Evolutionary conservation across 2,888 invertebrate species (phyloP).

Genomic region (Apodemia hepburni): DNA sequence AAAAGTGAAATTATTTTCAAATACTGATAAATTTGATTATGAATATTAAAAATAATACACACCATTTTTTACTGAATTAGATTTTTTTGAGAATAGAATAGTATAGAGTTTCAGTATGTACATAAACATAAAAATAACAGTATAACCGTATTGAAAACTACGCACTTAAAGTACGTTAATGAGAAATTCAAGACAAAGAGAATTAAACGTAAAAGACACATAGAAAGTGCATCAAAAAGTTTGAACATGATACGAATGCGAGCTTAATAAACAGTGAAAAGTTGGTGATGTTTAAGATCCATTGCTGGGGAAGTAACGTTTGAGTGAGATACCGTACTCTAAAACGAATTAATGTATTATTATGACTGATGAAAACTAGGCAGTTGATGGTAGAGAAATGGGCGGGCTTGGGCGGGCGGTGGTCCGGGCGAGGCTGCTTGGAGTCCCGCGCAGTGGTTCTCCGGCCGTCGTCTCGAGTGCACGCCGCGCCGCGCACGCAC

Average conservation of each 20-base stretch:
- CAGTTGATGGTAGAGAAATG: conserved; percentile 21
- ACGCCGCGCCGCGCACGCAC: conserved; percentile 66
- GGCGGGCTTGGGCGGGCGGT: conserved; percentile 51
- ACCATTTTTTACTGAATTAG: too few species aligned
- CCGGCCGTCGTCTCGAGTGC: conserved; percentile 71
- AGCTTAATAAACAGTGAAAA: background rate
- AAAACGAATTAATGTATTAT: conserved; percentile 12
- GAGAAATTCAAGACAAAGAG: conserved; percentile 21
- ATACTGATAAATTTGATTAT: too few species aligned
- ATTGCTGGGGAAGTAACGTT: too few species aligned
- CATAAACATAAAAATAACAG: too few species aligned
- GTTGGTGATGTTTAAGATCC: background rate
- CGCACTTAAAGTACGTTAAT: conserved; percentile 4
- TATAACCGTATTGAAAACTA: background rate
- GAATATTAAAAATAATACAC: too few species aligned
- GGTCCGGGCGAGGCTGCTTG: conserved; percentile 53
- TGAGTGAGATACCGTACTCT: background rate
- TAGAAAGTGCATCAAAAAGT: conserved; percentile 21
- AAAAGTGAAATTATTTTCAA: too few species aligned
- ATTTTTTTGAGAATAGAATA: too few species aligned
- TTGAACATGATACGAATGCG: conserved; percentile 9
- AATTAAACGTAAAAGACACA: conserved; percentile 23
- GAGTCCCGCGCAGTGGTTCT: conserved; percentile 63
- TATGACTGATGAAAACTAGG: conserved; percentile 14
- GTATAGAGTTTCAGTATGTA: too few species aligned